Evolutionary conservation across 2,797 vertebrate genomes (phyloP).

Genomic region (Microctenopoma lineatum): DNA sequence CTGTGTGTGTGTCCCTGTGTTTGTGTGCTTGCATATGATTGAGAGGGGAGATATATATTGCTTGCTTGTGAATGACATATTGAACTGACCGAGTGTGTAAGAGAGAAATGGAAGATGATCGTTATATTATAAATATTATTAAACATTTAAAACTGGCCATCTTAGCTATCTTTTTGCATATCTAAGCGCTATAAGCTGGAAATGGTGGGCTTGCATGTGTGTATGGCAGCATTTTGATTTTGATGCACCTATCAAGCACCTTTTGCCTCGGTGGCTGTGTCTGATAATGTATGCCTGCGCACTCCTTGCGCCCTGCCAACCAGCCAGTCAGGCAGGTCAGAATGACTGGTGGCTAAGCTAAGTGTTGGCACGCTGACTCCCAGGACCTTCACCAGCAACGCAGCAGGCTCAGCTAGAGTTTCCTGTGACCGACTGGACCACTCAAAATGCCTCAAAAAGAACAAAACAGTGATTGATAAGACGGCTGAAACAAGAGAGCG

Average conservation of each 20-base stretch:
- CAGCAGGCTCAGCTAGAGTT: conserved; percentile 68
- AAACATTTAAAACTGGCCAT: conserved; percentile 27
- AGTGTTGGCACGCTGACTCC: conserved; percentile 60
- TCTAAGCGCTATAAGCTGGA: background rate
- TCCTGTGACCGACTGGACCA: conserved; percentile 70
- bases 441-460: conserved; percentile 77
- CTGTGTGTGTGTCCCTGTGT: conserved; percentile 35
- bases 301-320: conserved; percentile 34
- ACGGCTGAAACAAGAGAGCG: conserved; percentile 80
- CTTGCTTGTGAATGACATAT: conserved; percentile 59
- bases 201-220: conserved; percentile 14
- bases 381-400: conserved; percentile 71
- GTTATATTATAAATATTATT: background rate
- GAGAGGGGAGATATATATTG: conserved; percentile 51
- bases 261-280: conserved; percentile 26
- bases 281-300: conserved; percentile 28
- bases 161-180: conserved; percentile 16
- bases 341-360: conserved; percentile 59
- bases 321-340: conserved; percentile 54
- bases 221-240: conserved; percentile 8
- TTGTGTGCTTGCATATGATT: conserved; percentile 39
- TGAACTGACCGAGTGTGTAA: conserved; percentile 22
- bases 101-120: conserved; percentile 19
- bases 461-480: conserved; percentile 85
- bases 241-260: conserved; percentile 9